Evolutionary conservation across 1,140 invertebrate genomes (phyloP), one percentile per base, ranked within the genome.

Genomic region (Grapholita molesta): DNA sequence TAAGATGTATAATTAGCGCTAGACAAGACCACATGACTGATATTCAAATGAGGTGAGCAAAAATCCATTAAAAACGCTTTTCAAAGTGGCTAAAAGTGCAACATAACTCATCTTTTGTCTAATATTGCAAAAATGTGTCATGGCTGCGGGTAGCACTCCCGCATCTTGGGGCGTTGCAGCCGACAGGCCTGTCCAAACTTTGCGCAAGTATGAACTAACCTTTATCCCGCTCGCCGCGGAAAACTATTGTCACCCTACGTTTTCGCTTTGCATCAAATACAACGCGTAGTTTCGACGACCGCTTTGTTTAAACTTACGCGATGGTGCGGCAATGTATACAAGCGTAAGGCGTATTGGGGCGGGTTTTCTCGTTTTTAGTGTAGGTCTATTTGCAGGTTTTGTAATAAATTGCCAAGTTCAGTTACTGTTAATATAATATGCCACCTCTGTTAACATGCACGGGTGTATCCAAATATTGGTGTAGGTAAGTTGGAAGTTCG

Each of bases 401-500:
- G 55, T 61, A 61, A 61, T 61, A 61, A 61, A 61, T 61, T 61
- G 55, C 55, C 55, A 61, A 61, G 55, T 61, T 61, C 55, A 61
- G 55, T 61, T 28, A 61, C 55, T 61, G 55, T 61, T 61, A 61
- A 61, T 61, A 61, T 61, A 61, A 61, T 61, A 61, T 61, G 55
- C 55, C 55, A 61, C 55, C 55, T 61, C 55, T 61, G 55, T 61
- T 61, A 61, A 61, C 55, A 61, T 61, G 55, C 55, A 30, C 42
- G 42, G 42, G 42, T 48, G 55, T 61, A 61, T 25, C 25, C 55
- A 61, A 61, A 61, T 61, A 61, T 61, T 61, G 55, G 55, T 61
- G 55, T 28, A 61, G 3, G 55, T 61, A 28, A 61, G 55, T 61
- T 61, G 55, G 55, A 61, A 28, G n/a, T 61, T 55, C 23, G 6